Base-by-base conservation (phyloP, 2,113 vertebrate species). In the Chelonoidis abingdonii region DNA sequence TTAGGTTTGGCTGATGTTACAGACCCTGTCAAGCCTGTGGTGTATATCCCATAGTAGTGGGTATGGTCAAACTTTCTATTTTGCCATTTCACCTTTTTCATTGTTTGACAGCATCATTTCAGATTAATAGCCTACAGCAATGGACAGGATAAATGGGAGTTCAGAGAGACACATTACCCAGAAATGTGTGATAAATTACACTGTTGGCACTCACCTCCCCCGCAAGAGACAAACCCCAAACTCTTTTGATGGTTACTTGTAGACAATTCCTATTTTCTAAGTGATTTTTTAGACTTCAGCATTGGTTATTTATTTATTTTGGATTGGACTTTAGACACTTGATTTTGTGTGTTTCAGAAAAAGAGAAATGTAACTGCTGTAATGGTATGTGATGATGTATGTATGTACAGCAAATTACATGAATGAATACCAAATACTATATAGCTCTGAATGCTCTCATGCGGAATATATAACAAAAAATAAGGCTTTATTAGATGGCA, bases 51-150 rank as follows among this genome's bases (percentile, higher is more conserved):
- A 24, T 2, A 44, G 47, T 24, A 87, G 22, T 76, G 38, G 49
- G 19, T 9, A n/a, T 0, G 1, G 52, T 38, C 47, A 57, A n/a
- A 41, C 19, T 59, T 79, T 25, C 65, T 82, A 19, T 29, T 91
- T 38, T 65, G 13, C 25, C 76, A 65, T 62, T 49, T 90, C 84
- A 54, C 56, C 85, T 79, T 65, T 87, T 72, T 75, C 87, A 86
- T 21, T 16, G 35, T 50, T 69, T 65, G 4, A 0, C 6, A 16
- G 53, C 85, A 62, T 69, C 49, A 17, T 53, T 79, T 13, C 29
- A 90, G 59, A 93, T 89, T 47, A 82, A 92, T 3, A 84, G 65
- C 54, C 87, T 89, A 44, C 2, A 89, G 80, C 80, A 93, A 41
- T 0, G 79, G 80, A 41, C 22, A 4, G 57, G 85, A 54, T 16